Base-by-base conservation (phyloP, 1,140 invertebrate species). In the Leptopilina boulardi region DNA sequence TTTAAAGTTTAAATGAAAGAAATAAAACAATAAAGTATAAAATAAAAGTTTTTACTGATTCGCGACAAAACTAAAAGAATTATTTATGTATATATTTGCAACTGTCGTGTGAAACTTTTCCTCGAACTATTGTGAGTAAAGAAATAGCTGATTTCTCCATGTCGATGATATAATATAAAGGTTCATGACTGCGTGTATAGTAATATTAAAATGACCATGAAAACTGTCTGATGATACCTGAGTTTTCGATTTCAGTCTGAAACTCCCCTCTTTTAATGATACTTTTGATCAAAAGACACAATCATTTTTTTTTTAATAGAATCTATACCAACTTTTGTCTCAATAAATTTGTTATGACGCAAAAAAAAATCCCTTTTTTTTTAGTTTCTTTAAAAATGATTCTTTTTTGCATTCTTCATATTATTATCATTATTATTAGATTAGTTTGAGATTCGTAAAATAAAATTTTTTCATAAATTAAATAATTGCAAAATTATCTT, bases 201-300 rank as follows among this genome's bases (percentile, higher is more conserved):
- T 66, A 66, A 30, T 30, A 66, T 66, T 66, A n/a, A 66, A 66
- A 66, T 66, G 59, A 66, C 59, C n/a, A 26, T 9, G 26, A 23
- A 66, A 66, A 66, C 59, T 66, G 23, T 66, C 23, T 66, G 59
- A 66, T 66, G 59, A 66, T 66, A 66, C 23, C 59, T 66, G 15
- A 23, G 47, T 18, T 51, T 51, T 51, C 13, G 47, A 51, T 51
- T 18, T 8, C 47, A 18, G 47, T 51, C 47, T 51, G 1, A 18
- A 51, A 30, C 59, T 66, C 59, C 59, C 59, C 26, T 66, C 10
- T 59, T 26, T 59, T 0, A 59, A 59, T 59, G 23, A 59, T 59
- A 59, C 56, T 66, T 66, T 30, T 1, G 23, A 66, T 66, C 59
- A 66, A n/a, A n/a, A 30, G 59, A 15, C 21, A 66, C 26, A 30